These are phyloP conservation scores for Drosophila tripunctata DNA, from an alignment of 2,888 invertebrate species.

Conservation along the genomic window DNA sequence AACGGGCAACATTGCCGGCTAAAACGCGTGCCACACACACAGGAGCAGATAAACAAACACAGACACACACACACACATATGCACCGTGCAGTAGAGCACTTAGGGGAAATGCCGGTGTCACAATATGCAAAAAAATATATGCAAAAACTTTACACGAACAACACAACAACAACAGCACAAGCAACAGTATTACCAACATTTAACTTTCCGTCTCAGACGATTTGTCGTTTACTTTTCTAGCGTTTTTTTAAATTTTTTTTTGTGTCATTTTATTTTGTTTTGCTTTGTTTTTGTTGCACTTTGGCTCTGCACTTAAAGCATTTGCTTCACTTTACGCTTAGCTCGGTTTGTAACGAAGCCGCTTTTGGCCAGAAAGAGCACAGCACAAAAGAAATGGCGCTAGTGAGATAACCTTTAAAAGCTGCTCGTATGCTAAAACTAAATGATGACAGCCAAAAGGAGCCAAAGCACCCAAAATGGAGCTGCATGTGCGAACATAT, in stretches of 20 bases:
- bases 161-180: neutral
- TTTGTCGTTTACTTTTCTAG: constrained; percentile 32
- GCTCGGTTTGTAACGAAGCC: constrained; percentile 27
- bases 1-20: constrained; percentile 40
- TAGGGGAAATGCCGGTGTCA: constrained; percentile 39
- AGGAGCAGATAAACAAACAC: constrained; percentile 44
- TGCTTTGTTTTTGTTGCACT: constrained; percentile 9
- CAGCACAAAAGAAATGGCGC: constrained; percentile 47
- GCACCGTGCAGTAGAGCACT: constrained; percentile 28
- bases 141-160: constrained; percentile 18
- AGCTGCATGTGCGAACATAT: constrained; percentile 29
- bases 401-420: constrained; percentile 72
- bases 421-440: constrained; percentile 74
- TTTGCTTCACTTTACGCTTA: constrained; percentile 31
- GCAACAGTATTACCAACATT: constrained; percentile 21
- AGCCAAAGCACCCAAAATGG: constrained; percentile 25
- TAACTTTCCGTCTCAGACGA: constrained; percentile 28
- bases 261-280: neutral
- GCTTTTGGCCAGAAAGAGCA: constrained; percentile 27
- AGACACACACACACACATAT: constrained; percentile 7
- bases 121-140: constrained; percentile 28
- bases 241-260: constrained; percentile 2
- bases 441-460: constrained; percentile 61
- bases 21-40: constrained; percentile 26
- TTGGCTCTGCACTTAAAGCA: constrained; percentile 58